These are phyloP conservation scores for Chiroxiphia lanceolata DNA, from an alignment of 2,797 vertebrate genomes.

Conservation along the genomic window DNA sequence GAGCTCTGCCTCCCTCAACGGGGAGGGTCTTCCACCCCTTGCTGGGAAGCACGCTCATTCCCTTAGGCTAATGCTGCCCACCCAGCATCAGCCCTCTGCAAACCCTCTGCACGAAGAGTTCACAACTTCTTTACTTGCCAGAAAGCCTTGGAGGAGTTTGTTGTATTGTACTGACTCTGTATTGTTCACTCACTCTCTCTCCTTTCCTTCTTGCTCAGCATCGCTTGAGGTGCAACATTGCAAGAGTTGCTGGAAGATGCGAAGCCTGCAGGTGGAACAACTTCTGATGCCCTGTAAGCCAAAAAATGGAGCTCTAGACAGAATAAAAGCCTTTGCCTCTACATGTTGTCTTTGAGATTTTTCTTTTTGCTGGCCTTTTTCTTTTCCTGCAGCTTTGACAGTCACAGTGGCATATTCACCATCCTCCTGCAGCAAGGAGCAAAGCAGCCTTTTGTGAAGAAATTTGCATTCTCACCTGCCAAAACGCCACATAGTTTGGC, in stretches of 20 bases:
- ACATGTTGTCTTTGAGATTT: background rate
- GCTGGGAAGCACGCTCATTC: background rate
- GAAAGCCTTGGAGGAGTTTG: background rate
- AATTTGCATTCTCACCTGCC: background rate
- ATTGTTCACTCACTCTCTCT: background rate
- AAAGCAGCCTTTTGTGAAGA: background rate
- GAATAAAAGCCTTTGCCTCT: constrained; percentile 45
- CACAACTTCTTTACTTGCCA: background rate
- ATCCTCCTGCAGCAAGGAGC: background rate
- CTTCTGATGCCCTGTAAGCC: background rate
- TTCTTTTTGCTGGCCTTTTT: background rate
- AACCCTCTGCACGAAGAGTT: background rate
- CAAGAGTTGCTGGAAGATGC: background rate
- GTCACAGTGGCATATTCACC: background rate
- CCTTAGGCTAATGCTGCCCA: background rate
- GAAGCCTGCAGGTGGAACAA: background rate
- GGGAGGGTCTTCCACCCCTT: background rate
- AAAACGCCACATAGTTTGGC: background rate
- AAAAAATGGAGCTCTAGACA: background rate
- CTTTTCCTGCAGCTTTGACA: background rate
- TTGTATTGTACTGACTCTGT: background rate
- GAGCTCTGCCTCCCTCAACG: background rate
- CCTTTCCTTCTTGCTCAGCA: background rate
- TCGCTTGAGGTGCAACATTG: background rate
- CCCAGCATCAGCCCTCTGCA: background rate